A percentile compares a stretch with the other conserved stretches of the same genome.
Evolutionary conservation across 2,888 invertebrate genomes (phyloP).

Genomic region (Melieria picta): DNA sequence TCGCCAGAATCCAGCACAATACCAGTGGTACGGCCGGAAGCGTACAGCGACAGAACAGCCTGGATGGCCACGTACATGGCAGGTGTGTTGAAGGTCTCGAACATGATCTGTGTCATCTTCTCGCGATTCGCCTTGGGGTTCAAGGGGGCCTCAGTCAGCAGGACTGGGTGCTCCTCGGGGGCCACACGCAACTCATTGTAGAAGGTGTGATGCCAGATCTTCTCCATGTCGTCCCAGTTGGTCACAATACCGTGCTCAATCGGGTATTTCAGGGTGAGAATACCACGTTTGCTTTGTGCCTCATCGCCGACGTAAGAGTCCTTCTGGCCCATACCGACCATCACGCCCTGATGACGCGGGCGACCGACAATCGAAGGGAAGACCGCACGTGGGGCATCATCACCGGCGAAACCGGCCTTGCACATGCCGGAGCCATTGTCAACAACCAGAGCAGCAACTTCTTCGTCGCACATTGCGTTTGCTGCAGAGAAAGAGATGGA

Average conservation of each 20-base stretch:
- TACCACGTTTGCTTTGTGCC: conserved; percentile 87
- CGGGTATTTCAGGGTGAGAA: conserved; percentile 95
- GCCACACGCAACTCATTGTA: conserved; percentile 98
- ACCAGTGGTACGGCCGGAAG: conserved; percentile 97
- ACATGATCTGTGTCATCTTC: conserved; percentile 95
- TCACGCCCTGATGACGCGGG: conserved; percentile 87
- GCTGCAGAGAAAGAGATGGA: conserved; percentile 48
- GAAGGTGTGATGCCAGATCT: conserved; percentile 99
- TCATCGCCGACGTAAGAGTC: conserved; percentile 89
- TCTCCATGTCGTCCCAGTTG: conserved; percentile 99
- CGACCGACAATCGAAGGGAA: conserved; percentile 92
- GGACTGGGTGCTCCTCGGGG: conserved; percentile 90
- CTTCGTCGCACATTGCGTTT: conserved; percentile 90
- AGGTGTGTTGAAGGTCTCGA: conserved; percentile 92
- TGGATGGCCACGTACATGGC: conserved; percentile 96
- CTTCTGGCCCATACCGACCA: conserved; percentile 95
- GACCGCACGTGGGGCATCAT: conserved; percentile 88
- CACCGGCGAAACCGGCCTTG: conserved; percentile 93
- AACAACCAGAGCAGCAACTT: conserved; percentile 92
- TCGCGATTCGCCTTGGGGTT: conserved; percentile 90
- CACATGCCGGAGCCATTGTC: conserved; percentile 95
- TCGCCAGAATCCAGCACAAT: conserved; percentile 96
- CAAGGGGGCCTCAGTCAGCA: conserved; percentile 87
- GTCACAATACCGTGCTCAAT: conserved; percentile 98
- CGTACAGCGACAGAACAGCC: conserved; percentile 92